These are phyloP conservation scores for Amblyopsis hoosieri DNA, from an alignment of 2,797 vertebrate genomes.

Conservation along the genomic window DNA sequence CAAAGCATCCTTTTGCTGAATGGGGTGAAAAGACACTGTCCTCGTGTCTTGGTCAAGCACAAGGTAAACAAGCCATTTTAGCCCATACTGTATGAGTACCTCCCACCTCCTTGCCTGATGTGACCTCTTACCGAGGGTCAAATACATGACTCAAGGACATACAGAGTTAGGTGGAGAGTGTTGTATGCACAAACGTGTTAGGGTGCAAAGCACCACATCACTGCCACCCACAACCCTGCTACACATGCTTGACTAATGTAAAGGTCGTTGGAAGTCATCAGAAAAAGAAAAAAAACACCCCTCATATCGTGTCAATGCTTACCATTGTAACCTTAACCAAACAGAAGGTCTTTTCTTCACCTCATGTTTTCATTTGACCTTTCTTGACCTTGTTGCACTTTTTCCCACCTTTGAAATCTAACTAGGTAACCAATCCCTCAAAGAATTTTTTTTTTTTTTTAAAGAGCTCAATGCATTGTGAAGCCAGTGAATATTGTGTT, in stretches of 20 bases:
- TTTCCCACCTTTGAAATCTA: too few species aligned
- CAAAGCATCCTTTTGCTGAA: too few species aligned
- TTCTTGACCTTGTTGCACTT: not conserved
- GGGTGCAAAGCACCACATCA: not conserved
- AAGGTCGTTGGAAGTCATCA: constrained; percentile 14
- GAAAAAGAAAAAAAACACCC: not conserved
- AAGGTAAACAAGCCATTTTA: not conserved
- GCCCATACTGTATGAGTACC: constrained; percentile 3
- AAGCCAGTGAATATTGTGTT: not conserved
- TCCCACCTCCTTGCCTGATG: constrained; percentile 8
- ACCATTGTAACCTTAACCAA: not conserved
- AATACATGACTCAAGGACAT: constrained; percentile 22
- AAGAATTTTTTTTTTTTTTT: too few species aligned
- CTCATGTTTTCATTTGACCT: not conserved
- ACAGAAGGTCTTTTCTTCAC: not conserved
- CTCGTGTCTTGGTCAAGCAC: constrained; percentile 7
- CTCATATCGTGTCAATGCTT: not conserved
- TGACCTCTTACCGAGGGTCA: constrained; percentile 44
- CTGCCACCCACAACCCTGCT: not conserved
- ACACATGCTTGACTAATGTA: not conserved
- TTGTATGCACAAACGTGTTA: not conserved
- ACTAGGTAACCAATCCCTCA: too few species aligned
- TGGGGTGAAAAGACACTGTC: not conserved
- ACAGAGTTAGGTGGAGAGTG: constrained; percentile 5
- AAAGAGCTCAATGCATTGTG: not conserved